Evolutionary conservation across 2,797 vertebrate genomes (phyloP), one percentile per base, ranked within the genome.

Genomic region (Neoniphon sammara): DNA sequence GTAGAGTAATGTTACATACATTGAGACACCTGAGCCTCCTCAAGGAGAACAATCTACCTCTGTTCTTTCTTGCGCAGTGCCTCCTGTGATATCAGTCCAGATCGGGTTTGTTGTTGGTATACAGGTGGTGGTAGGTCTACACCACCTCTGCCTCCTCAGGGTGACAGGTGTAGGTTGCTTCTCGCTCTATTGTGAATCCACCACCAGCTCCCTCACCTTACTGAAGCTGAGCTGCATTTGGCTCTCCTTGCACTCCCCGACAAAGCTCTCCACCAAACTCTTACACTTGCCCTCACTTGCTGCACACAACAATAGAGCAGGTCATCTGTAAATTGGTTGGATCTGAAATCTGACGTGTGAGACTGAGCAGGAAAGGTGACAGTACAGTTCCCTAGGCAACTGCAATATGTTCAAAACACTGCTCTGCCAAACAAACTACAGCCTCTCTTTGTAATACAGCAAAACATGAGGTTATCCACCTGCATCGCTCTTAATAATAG

Each of bases 101-200:
- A 8, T 42, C 39, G 4, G 14, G 39, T 14, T 36, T 42, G 14
- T 42, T 42, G 39, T 12, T 42, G 39, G 12, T 42, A 2, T 42
- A 14, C 39, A 42, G 10, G 1, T 34, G 7, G 5, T 34, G 2
- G 10, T 7, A 42, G 39, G 39, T 42, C 9, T 7, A 11, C 36
- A 10, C 42, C 42, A 44, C 14, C 42, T 44, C 42, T 10, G 72
- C 34, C 25, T 61, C 56, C 21, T 65, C 34, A 4, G 50, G 15
- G 30, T 27, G 34, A 63, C 25, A 75, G 12, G 70, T 44, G 30
- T 73, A 34, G 42, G 39, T 44, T 14, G 14, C 42, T 17, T 44
- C 31, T 34, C 5, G 2, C 39, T 66, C 14, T 75, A 49, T 18
- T 66, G 17, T 17, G 57, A 63, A 66, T 66, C 23, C 57, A 50